These are phyloP conservation scores for Acrocephalus scirpaceus DNA, from an alignment of 2,797 vertebrate genomes.

Conservation along the genomic window DNA sequence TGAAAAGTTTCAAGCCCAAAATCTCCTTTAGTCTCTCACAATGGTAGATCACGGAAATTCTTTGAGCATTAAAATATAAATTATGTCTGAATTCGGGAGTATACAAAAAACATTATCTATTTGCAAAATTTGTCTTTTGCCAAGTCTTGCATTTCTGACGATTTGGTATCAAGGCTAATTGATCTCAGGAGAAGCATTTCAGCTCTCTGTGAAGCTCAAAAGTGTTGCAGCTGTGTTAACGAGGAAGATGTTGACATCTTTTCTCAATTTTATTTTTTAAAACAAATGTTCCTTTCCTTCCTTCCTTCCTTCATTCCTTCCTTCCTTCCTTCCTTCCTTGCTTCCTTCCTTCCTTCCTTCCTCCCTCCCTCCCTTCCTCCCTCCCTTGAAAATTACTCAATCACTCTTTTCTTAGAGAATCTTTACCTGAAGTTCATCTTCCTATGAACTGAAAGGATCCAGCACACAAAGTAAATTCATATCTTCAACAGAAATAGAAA, in stretches of 20 bases:
- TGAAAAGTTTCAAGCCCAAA: fast-evolving
- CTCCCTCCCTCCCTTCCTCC: not conserved
- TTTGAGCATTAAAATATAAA: not conserved
- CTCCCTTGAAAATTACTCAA: not conserved
- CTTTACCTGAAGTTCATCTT: not conserved
- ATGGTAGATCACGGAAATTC: fast-evolving
- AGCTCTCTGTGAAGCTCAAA: not conserved
- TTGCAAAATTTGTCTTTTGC: not conserved
- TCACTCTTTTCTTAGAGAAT: not conserved
- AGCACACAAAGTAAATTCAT: not conserved
- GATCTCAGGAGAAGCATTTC: not conserved
- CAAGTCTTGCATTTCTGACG: not conserved
- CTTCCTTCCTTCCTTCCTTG: not conserved
- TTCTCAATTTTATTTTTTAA: not conserved
- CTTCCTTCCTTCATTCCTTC: not conserved
- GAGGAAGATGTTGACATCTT: not conserved
- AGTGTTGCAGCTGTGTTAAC: not conserved
- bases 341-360: too few relatives aligned
- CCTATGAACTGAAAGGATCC: not conserved
- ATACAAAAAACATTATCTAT: not conserved
- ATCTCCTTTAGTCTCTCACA: not conserved
- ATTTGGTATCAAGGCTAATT: not conserved
- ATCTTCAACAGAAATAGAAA: not conserved
- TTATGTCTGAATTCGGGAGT: not conserved
- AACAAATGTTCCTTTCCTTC: not conserved